Evolutionary conservation across 2,888 invertebrate genomes (phyloP).

Genomic region (Brachylomia viminalis): DNA sequence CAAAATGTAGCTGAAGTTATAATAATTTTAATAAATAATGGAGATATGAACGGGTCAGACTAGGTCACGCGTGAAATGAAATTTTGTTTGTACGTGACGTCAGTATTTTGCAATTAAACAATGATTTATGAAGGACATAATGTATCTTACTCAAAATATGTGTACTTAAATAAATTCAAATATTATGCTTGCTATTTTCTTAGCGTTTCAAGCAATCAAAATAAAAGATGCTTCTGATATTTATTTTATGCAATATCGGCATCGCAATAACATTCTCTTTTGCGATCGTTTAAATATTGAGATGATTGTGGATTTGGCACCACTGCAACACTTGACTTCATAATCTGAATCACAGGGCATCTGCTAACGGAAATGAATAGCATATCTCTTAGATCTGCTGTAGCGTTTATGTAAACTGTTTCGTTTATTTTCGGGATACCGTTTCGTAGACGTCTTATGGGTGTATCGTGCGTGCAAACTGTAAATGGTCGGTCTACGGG

Average conservation of each 20-base stretch:
- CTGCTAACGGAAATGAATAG: conserved; percentile 53
- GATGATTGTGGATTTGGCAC: conserved; percentile 44
- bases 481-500: conserved; percentile 31
- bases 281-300: conserved; percentile 52
- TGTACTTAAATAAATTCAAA: conserved; percentile 11
- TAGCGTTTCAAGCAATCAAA: conserved; percentile 1
- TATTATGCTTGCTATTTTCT: neutral
- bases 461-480: conserved; percentile 8
- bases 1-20: conserved; percentile 22
- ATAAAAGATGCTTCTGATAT: conserved; percentile 11
- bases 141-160: conserved; percentile 5
- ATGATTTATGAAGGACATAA: conserved; percentile 37
- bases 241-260: conserved; percentile 37
- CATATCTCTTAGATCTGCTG: conserved; percentile 10
- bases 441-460: conserved; percentile 7
- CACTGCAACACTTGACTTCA: conserved; percentile 33
- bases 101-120: conserved; percentile 36
- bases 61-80: conserved; percentile 41
- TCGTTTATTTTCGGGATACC: conserved; percentile 10
- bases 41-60: conserved; percentile 33
- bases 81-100: conserved; percentile 37
- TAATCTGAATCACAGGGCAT: conserved; percentile 38
- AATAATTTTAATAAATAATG: conserved; percentile 14
- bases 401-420: conserved; percentile 4
- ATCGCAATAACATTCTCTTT: conserved; percentile 36